Evolutionary conservation across 1,140 invertebrate genomes (phyloP).

Genomic region (Aphis craccivora): DNA sequence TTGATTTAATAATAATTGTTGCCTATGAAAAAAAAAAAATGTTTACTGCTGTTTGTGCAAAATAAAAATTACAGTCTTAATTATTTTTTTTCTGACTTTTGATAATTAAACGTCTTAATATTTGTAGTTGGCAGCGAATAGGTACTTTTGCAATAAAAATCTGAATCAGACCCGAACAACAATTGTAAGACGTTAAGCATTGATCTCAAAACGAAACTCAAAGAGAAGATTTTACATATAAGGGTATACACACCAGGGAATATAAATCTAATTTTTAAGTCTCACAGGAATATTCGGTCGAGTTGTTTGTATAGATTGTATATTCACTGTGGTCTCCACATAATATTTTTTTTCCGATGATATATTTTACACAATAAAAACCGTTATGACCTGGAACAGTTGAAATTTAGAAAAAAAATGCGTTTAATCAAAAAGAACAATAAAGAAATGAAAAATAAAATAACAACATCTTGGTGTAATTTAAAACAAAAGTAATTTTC

Average conservation of each 20-base stretch:
- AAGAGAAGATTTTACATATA: background rate
- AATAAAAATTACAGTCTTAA: background rate
- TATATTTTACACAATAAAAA: slow-evolving; percentile 27
- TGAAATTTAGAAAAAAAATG: background rate
- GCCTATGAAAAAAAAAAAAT: background rate
- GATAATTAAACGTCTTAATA: background rate
- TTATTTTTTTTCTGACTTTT: background rate
- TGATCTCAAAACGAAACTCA: background rate
- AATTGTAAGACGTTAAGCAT: background rate
- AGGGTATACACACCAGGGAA: background rate
- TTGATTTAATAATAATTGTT: background rate
- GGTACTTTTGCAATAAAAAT: background rate
- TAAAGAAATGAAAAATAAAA: slow-evolving; percentile 17
- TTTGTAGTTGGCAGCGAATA: background rate
- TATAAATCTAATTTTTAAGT: slow-evolving; percentile 27
- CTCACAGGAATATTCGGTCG: background rate
- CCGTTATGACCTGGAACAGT: background rate
- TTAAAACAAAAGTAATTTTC: background rate
- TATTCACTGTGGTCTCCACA: background rate
- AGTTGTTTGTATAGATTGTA: slow-evolving; percentile 12
- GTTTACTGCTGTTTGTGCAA: background rate
- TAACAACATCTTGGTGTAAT: background rate
- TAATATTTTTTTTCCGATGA: background rate
- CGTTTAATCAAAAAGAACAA: slow-evolving; percentile 20
- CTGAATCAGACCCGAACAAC: background rate